Base-by-base conservation (phyloP, 2,797 vertebrate genomes). In the Thaleichthys pacificus region DNA sequence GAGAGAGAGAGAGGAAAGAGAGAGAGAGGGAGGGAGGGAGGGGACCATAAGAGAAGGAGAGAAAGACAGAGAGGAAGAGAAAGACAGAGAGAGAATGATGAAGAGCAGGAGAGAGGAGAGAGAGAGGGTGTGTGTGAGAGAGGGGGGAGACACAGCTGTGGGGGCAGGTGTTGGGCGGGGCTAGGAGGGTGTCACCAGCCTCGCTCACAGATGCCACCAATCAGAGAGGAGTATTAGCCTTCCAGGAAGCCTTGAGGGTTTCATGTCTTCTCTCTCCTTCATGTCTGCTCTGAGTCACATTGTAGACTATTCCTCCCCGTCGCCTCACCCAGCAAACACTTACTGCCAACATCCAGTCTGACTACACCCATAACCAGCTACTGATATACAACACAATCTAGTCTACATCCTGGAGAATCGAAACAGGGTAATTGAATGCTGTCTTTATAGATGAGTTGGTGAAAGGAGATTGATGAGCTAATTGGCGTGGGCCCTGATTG, bases 21-120 rank as follows among this genome's bases (percentile, higher is more conserved):
- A 11, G n/a, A 22, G 56, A 42, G 38, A 9, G 8, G 12, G 49
- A 61, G 4, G 35, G 30, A 19, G 66, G 77, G 74, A 79, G 58
- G 26, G 11, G 4, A 26, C 5, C 17, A 8, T n/a, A 12, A 26
- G 26, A 2, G 26, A 28, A 2, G 3, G 2, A 1, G 24, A 24
- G 24, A 22, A 0, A 9, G n/a, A 22, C 3, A 38, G 35, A 5
- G 35, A 38, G 35, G 6, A 11, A 21, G 56, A 22, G 56, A 5
- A 21, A 11, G 8, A 21, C 1, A 38, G 30, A 1, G 57, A 15
- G 0, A 42, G 38, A 42, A 42, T 2, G 38, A 42, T 42, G 35
- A 42, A 56, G 38, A 63, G 30, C 38, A 32, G 57, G 60, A 65
- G 6, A 51, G 30, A 19, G 77, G 73, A 79, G 71, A 76, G 56